Evolutionary conservation across 35 echinoderm and acorn worm species (phyloP), one percentile per base, ranked within the genome.

Genomic region (Ophioderma brevispina): DNA sequence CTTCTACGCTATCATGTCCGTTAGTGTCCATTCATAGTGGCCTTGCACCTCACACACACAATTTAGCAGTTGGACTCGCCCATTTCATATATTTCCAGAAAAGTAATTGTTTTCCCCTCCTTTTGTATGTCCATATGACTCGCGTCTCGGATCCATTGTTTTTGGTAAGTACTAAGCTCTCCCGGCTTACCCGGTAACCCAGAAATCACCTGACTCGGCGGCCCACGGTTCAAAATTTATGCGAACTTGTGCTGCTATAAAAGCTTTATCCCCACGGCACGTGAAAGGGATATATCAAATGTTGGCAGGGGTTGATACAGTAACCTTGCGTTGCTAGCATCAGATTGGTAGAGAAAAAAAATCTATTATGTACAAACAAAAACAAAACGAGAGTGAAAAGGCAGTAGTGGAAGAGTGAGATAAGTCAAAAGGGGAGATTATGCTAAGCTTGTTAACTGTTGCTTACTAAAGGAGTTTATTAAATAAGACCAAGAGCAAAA

Each of bases 201-300:
- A 3, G 3, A 70, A 70, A 70, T 70, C 59, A 70, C 59, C 59
- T 70, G 59, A 70, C 59, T 70, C 23, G 10, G 59, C 59, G 59
- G 59, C 59, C 59, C 59, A 70, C n/a, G 59, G 59, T 70, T 70
- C 59, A 70, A 70, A 70, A 70, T 70, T 70, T 70, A 70, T 70
- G 59, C 59, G 59, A 70, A 8, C 59, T 18, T 70, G 59, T 30
- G 59, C 28, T 25, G 59, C 28, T 70, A 70, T 70, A 70, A 70
- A 70, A 70, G 59, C 59, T 25, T 4, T 30, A 30, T 70, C n/a
- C 59, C 59, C 28, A 70, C 15, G 59, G 59, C 59, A 70, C 3
- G 23, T 15, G 59, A 25, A 70, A 70, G 28, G n/a, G 59, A 70
- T 70, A 70, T 25, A 70, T 8, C 28, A 70, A 70, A 70, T 70